Evolutionary conservation across 2,113 vertebrate genomes (phyloP), one percentile per base, ranked within the genome.

Genomic region (Atherinomorus stipes): DNA sequence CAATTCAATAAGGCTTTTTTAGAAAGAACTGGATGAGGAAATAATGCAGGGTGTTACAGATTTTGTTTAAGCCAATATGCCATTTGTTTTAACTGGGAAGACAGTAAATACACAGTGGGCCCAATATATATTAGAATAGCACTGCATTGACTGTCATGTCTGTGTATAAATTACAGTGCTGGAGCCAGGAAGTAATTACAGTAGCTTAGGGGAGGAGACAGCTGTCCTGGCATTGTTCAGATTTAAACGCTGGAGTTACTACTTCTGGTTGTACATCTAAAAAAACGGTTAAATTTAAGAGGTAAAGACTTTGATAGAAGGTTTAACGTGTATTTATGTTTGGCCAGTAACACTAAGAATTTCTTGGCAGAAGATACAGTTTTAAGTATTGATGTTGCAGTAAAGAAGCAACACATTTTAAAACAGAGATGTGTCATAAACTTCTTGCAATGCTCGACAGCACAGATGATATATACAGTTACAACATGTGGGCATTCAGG

Each of bases 1-100:
- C 81, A 66, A 80, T 71, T 76, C 64, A 84, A 63, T 64, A 64
- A 76, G 72, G 54, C 66, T 58, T 71, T 77, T 51, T 51, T 59
- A 69, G 71, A 65, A 69, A 52, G 45, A 45, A 68, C 52, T 61
- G 72, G 16, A 16, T 31, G n/a, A 28, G 49, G 68, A 77, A 83
- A 88, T 78, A 71, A 57, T 47, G 57, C 59, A 56, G 49, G 44
- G 63, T 40, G 58, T 65, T 60, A 47, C 37, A 56, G 38, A 44
- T 44, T 53, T 75, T 71, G n/a, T 44, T 61, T 0, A 40, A 54
- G 52, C 47, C 28, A 74, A 34, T 34, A 22, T 44, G 56, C 57
- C 37, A 19, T 52, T 25, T 54, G 68, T 73, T 66, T 70, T 56
- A 47, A 71, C 45, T 26, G 16, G n/a, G 57, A 54, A 63, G 54